Conservation (phyloP, 1,140 invertebrate genomes). For the Oreohelix idahoensis region DNA sequence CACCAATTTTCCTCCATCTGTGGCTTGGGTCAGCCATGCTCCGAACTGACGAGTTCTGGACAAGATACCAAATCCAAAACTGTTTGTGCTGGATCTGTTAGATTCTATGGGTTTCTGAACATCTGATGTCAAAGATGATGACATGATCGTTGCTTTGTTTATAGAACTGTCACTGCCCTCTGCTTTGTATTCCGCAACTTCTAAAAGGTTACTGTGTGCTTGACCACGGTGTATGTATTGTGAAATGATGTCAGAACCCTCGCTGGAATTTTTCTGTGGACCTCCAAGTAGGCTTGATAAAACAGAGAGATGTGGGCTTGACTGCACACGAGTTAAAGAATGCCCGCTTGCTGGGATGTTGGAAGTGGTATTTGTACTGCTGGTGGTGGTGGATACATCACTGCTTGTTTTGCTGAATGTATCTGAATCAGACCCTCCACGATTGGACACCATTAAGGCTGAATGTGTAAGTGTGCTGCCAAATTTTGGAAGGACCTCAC, state of each 20-base stretch:
- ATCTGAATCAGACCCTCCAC: background rate
- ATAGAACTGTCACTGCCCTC: background rate
- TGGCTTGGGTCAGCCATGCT: slow-evolving; percentile 24
- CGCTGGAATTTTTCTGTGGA: background rate
- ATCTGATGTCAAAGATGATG: background rate
- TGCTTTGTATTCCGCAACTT: background rate
- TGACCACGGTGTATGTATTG: background rate
- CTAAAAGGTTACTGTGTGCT: background rate
- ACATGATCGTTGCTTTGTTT: background rate
- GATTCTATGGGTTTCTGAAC: background rate
- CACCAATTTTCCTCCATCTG: slow-evolving; percentile 16
- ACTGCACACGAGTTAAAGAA: background rate
- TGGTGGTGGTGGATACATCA: background rate
- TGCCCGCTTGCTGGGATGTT: background rate
- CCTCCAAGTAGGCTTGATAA: background rate
- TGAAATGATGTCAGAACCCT: background rate
- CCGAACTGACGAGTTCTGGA: slow-evolving; percentile 19
- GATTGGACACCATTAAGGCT: background rate
- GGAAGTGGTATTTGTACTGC: background rate
- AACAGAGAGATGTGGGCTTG: background rate
- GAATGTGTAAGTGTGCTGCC: background rate
- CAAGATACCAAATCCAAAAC: slow-evolving; percentile 4
- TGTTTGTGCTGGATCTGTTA: no score
- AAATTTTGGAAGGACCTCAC: background rate
- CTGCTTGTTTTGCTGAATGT: background rate